A percentile compares a stretch with the other conserved stretches of the same genome.
phyloP scores from a whole-genome alignment of 1,140 invertebrate species.

The Proales similis region DNA sequence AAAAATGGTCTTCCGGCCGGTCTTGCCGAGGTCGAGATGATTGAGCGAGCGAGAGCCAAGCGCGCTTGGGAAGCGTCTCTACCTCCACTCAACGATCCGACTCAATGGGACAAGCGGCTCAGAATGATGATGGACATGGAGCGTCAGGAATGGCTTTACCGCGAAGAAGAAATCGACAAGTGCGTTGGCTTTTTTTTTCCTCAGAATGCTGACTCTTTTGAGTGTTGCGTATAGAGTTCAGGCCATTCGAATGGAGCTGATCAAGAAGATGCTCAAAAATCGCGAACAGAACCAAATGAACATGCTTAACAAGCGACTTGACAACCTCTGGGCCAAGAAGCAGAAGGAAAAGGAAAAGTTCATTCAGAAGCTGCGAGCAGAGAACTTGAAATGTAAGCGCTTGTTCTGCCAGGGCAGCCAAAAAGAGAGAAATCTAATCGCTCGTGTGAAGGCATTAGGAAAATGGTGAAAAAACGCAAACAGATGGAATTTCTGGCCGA shows the following conservation, averaged over 20 bases:
- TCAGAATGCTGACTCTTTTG: not conserved
- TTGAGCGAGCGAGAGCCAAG: conserved; percentile 49
- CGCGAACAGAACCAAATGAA: conserved; percentile 52
- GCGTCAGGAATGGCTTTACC: conserved; percentile 60
- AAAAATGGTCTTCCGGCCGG: conserved; percentile 61
- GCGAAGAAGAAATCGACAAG: conserved; percentile 59
- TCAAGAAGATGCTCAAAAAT: conserved; percentile 50
- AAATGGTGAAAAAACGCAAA: conserved; percentile 44
- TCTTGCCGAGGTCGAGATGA: conserved; percentile 53
- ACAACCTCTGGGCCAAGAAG: conserved; percentile 51
- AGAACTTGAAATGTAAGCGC: conserved; percentile 50
- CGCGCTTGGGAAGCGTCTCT: conserved; percentile 58
- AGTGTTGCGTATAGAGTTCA: conserved; percentile 44
- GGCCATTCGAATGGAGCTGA: conserved; percentile 48
- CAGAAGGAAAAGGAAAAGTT: conserved; percentile 49
- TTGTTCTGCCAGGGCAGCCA: conserved; percentile 6
- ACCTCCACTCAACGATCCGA: conserved; percentile 54
- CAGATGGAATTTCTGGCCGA: conserved; percentile 44
- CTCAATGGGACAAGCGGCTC: conserved; percentile 56
- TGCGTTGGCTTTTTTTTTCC: conserved; percentile 39
- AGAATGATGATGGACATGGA: conserved; percentile 61
- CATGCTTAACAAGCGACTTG: conserved; percentile 50
- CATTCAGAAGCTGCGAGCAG: conserved; percentile 48
- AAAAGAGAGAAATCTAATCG: not conserved
- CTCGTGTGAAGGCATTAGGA: conserved; percentile 38